Conservation (phyloP, 1,140 invertebrate species). For the Drosophila lini region DNA sequence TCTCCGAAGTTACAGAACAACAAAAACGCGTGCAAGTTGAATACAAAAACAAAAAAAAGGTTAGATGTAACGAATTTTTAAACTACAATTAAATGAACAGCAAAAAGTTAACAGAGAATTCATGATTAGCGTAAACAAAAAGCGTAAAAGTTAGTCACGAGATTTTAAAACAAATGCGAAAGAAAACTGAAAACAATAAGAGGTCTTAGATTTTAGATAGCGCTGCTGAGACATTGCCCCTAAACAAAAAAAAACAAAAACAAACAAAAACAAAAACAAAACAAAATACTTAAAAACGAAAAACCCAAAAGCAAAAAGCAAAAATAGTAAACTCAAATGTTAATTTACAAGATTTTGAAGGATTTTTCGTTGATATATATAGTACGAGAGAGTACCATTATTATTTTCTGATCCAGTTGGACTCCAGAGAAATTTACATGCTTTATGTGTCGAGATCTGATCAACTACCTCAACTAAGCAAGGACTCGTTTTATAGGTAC, state of each 20-base stretch:
- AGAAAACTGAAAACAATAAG: constrained; percentile 22
- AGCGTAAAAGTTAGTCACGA: constrained; percentile 18
- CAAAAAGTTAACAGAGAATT: constrained; percentile 78
- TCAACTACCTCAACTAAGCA: constrained; percentile 13
- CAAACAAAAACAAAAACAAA: not conserved
- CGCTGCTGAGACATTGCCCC: constrained; percentile 21
- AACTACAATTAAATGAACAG: constrained; percentile 67
- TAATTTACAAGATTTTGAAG: constrained; percentile 9
- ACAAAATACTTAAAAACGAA: not conserved
- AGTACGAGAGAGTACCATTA: constrained; percentile 12
- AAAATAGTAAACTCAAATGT: constrained; percentile 11
- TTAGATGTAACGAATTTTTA: constrained; percentile 61
- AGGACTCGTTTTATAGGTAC: constrained; percentile 12
- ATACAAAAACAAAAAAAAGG: constrained; percentile 26
- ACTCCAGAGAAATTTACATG: constrained; percentile 18
- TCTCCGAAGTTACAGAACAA: constrained; percentile 51
- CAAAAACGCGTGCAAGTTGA: constrained; percentile 28
- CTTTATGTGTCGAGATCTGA: constrained; percentile 20
- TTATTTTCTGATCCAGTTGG: constrained; percentile 22
- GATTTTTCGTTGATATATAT: constrained; percentile 12
- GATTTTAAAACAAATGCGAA: constrained; percentile 24
- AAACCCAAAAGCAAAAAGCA: constrained; percentile 2
- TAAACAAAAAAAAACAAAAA: not conserved
- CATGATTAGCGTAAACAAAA: constrained; percentile 65
- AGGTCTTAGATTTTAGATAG: constrained; percentile 23